Conservation (phyloP, 2,797 vertebrate genomes). For the Acridotheres tristis region DNA sequence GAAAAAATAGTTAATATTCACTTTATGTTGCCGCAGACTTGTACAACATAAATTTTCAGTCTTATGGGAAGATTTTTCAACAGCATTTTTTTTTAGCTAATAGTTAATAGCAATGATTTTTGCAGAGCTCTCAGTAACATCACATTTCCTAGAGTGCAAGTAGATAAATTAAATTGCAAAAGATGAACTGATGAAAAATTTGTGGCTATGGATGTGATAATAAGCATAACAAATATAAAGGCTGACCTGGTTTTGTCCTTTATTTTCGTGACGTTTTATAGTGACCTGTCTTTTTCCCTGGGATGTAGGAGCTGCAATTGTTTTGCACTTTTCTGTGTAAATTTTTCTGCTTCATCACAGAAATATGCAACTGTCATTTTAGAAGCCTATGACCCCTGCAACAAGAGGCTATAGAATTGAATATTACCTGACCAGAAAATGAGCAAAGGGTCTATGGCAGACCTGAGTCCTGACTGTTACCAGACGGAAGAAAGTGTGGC, state of each 20-base stretch:
- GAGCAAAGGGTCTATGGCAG: neutral
- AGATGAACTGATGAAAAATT: conserved; percentile 12
- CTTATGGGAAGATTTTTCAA: conserved; percentile 28
- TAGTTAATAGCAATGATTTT: conserved; percentile 13
- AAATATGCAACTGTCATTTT: conserved; percentile 9
- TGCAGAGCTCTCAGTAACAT: neutral
- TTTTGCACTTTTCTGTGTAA: neutral
- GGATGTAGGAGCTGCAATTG: neutral
- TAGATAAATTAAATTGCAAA: conserved; percentile 15
- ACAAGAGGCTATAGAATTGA: neutral
- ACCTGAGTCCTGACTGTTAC: neutral
- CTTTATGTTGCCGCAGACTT: conserved; percentile 23
- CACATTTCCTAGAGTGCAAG: neutral
- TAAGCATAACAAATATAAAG: neutral
- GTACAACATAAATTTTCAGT: conserved; percentile 18
- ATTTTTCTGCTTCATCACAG: conserved; percentile 1
- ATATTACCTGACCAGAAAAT: neutral
- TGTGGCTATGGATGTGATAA: neutral
- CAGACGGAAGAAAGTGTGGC: neutral
- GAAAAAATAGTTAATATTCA: conserved; percentile 27
- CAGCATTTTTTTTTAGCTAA: neutral
- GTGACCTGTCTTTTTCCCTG: neutral
- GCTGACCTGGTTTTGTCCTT: neutral
- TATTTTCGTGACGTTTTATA: neutral
- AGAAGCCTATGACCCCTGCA: neutral